A percentile compares a stretch with the other conserved stretches of the same genome.
phyloP scores from a whole-genome alignment of 2,888 invertebrate species.

The Caenorhabditis japonica region DNA sequence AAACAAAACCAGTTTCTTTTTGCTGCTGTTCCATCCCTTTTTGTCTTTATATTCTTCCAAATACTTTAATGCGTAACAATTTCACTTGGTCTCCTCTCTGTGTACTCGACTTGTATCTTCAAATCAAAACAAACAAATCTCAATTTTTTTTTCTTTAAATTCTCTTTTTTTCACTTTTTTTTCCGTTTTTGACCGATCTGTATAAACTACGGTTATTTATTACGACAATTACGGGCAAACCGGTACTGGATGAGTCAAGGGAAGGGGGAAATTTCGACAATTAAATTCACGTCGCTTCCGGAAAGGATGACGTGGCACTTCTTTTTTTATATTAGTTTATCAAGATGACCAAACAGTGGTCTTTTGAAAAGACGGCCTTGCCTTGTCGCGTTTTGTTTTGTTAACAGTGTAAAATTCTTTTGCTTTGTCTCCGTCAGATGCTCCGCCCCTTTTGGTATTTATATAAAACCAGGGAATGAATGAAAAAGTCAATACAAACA shows the following conservation, averaged over 20 bases:
- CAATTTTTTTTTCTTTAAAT: not conserved
- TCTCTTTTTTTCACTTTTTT: not conserved
- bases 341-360: slow-evolving; percentile 17
- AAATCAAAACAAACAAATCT: not conserved
- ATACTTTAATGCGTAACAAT: slow-evolving; percentile 9
- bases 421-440: not conserved
- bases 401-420: slow-evolving; percentile 38
- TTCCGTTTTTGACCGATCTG: not conserved
- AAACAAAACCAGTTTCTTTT: slow-evolving; percentile 5
- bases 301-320: slow-evolving; percentile 29
- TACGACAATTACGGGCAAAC: too few species aligned
- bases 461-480: slow-evolving; percentile 5
- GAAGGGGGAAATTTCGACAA: too few species aligned
- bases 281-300: too few species aligned
- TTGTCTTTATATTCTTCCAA: not conserved
- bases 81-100: slow-evolving; percentile 12
- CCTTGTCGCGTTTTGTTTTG: slow-evolving; percentile 24
- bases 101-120: slow-evolving; percentile 14
- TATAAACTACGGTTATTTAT: not conserved
- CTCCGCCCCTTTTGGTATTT: slow-evolving; percentile 16
- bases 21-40: not conserved
- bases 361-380: slow-evolving; percentile 37
- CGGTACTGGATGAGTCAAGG: too few species aligned
- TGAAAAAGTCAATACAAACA: not conserved
- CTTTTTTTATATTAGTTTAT: slow-evolving; percentile 8